Evolutionary conservation across 2,797 vertebrate species (phyloP), one percentile per base, ranked within the genome.

Genomic region (Otolemur crassicaudatus): DNA sequence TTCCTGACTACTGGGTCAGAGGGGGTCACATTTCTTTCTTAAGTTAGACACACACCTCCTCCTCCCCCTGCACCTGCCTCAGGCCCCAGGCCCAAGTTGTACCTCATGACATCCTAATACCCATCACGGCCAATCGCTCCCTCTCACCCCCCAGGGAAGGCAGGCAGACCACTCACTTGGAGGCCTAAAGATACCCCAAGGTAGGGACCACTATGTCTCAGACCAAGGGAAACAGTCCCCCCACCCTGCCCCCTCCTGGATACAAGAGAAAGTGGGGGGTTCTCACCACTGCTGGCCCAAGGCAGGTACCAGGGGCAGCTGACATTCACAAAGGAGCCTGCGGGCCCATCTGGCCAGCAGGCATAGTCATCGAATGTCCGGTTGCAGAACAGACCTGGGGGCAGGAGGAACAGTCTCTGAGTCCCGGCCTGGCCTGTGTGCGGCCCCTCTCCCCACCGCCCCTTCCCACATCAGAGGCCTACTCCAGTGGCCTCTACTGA

Each of bases 291-390:
- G 63, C 97, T 98, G 94, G 98, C 98, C 99, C 99, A 99, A 85
- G 99, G 99, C 22, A 99, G 98, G 92, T 99, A 99, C 98, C 98
- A 99, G 79, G 99, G 99, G 67, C 99, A 99, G 97, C 99, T 99
- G 93, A 99, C 98, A 37, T 99, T 99, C 97, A 99, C 99, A 0
- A 98, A 98, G 46, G 98, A 99, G 69, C 98, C 99, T 0, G 99
- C 99, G 3, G 97, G 75, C 31, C 98, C 99, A 0, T 99, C 99
- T 0, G 99, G 99, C 99, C 99, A 99, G 93, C 99, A 99, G 73
- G 98, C 99, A 0, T 99, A 99, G 40, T 98, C 98, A 1, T 99
- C 99, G 58, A 99, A 99, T 0, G 98, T 99, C 53, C 99, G 98
- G 95, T 99, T 99, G 97, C 99, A 82, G 95, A 99, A 99, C 69